These are phyloP conservation scores for Nemapogon koenigi DNA, from an alignment of 2,888 invertebrate species.

Conservation along the genomic window DNA sequence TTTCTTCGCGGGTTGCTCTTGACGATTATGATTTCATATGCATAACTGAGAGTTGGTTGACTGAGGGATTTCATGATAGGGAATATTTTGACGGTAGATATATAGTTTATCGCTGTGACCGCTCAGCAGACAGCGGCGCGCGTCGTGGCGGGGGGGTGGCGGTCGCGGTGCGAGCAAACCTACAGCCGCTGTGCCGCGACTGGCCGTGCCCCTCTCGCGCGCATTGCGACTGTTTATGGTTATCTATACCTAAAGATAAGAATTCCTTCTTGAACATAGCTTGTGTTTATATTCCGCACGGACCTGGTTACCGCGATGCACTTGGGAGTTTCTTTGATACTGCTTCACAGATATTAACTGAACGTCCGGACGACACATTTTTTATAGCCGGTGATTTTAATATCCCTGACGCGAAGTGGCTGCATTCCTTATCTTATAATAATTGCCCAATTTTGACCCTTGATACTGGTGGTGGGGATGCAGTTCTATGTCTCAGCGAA, in stretches of 20 bases:
- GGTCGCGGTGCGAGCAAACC: slow-evolving; percentile 9
- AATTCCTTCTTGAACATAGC: not conserved
- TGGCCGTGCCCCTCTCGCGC: slow-evolving; percentile 4
- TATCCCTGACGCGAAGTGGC: not conserved
- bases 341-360: not conserved
- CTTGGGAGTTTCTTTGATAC: not conserved
- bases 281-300: slow-evolving; percentile 13
- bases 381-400: not conserved
- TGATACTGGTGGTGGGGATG: too few relatives aligned
- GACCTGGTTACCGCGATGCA: not conserved
- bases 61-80: slow-evolving; percentile 7
- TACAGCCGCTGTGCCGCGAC: slow-evolving; percentile 1
- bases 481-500: too few relatives aligned
- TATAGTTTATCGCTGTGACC: slow-evolving; percentile 10
- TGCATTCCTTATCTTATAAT: too few relatives aligned
- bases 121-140: slow-evolving; percentile 1
- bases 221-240: too few relatives aligned
- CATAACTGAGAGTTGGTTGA: slow-evolving; percentile 12
- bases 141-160: slow-evolving; percentile 7
- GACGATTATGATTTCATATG: slow-evolving; percentile 11
- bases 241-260: too few relatives aligned
- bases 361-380: not conserved
- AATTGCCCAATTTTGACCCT: too few relatives aligned
- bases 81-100: slow-evolving; percentile 13
- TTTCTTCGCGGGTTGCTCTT: slow-evolving; percentile 4